These are phyloP conservation scores for Callinectes sapidus DNA, from an alignment of 2,888 invertebrate species.

Conservation along the genomic window DNA sequence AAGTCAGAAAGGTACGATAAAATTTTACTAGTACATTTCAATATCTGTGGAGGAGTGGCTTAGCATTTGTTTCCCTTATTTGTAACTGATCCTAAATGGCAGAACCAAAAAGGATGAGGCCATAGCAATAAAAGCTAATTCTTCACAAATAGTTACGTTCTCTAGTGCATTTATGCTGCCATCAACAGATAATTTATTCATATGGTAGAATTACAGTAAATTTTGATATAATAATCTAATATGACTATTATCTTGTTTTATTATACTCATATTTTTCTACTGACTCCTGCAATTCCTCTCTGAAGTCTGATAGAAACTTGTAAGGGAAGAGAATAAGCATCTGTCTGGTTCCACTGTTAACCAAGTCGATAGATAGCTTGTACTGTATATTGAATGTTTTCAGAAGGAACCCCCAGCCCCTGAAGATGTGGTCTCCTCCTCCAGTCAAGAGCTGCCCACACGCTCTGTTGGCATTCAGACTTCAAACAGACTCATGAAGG, in stretches of 20 bases:
- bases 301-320: not conserved
- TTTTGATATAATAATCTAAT: not conserved
- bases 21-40: not conserved
- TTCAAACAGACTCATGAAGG: conserved; percentile 71
- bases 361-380: not conserved
- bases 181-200: not conserved
- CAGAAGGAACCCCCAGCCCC: conserved; percentile 73
- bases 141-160: no score
- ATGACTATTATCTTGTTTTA: not conserved
- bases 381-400: not conserved
- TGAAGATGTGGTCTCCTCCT: conserved; percentile 79
- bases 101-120: not conserved
- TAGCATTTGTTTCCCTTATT: not conserved
- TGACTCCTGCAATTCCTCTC: not conserved
- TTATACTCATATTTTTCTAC: not conserved
- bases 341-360: not conserved
- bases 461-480: conserved; percentile 74
- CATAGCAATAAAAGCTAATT: not conserved
- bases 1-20: conserved; percentile 66
- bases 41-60: not conserved
- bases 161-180: no score
- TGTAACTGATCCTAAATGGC: not conserved
- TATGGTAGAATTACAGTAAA: not conserved
- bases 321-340: not conserved
- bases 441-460: conserved; percentile 77